Evolutionary conservation across 1,140 invertebrate species (phyloP), one percentile per base, ranked within the genome.

Genomic region (Drusus annulatus): DNA sequence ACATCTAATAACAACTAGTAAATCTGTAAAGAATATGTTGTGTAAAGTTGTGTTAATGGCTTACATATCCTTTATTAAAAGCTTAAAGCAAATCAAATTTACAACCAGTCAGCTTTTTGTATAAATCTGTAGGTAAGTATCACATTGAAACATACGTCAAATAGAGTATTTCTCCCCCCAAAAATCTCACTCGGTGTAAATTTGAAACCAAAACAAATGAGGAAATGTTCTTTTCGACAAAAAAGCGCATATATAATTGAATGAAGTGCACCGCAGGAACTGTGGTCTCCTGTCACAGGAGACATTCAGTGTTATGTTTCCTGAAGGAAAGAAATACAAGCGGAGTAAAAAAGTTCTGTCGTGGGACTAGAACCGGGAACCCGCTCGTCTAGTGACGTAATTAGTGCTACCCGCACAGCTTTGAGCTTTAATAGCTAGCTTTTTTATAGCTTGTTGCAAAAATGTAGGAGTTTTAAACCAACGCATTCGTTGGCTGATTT

Each of bases 231-330:
- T 69, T 51, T 36, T 31, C 23, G 1, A 50, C 2, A 69, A 36
- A 69, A 10, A 63, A 16, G 2, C 15, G 25, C n/a, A 23, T 2
- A 69, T 7, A 45, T 21, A 50, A 45, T 19, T 21, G 50, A 69
- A 69, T 31, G 62, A 65, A 65, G 25, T 65, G 25, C 62, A 65
- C 21, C 10, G 25, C 62, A 28, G 65, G 65, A 21, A 45, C 65
- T 17, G 36, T n/a, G 36, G n/a, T n/a, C 36, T 17, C n/a, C 54
- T 5, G 45, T 69, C 65, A 69, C 65, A 69, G 36, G 36, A 69
- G 65, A 45, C 65, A 69, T 17, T 23, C 65, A 69, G 65, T 69
- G 65, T 69, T 69, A 23, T 16, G 31, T 69, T 69, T 69, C 65
- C 65, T 51, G 28, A 65, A 28, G 6, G 36, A 51, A 69, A 50